Base-by-base conservation (phyloP, 2,797 vertebrate genomes). In the Microctenopoma steveboyesi region DNA sequence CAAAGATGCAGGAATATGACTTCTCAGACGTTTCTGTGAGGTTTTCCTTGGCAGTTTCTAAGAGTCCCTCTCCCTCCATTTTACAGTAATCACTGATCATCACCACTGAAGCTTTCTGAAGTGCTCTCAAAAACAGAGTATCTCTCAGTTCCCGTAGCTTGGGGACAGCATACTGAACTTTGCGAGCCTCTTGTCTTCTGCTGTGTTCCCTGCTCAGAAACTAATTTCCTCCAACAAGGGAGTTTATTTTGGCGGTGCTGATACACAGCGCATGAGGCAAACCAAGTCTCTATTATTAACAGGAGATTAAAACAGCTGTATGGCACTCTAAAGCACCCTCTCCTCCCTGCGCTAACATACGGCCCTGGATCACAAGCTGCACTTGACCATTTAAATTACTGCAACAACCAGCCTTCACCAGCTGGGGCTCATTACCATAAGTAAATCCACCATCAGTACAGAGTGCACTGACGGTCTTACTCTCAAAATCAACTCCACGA, bases 371-470 rank as follows among this genome's bases (percentile, higher is more conserved):
- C 95, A 96, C 93, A 95, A 97, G 95, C 94, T 94, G 94, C 96
- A 98, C 96, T 98, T 97, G 95, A 97, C 96, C 96, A 95, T 96
- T 97, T 97, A 96, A 96, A 96, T 97, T 95, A 95, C 93, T 93
- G 93, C 95, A 95, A 95, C 94, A 95, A 96, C 94, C 96, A 95
- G 94, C 95, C 95, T 88, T 93, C 94, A 95, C 94, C 97, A 98
- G 96, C 96, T 98, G 96, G 95, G 94, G 93, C 93, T 95, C 95
- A 95, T 96, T 97, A 93, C 74, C 91, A 92, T 92, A 90, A 85
- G 18, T 18, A 18, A 74, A 78, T 75, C 69, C 54, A 61, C 79
- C 58, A 63, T 80, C 49, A 39, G 84, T 71, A 73, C 69, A 59
- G 55, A 89, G 82, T 87, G 70, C 75, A 43, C 82, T 55, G 77